Percentiles rank a stretch among this genome's conserved stretches.
phyloP scores from a whole-genome alignment of 2,888 invertebrate genomes.

The Patella pellucida region DNA sequence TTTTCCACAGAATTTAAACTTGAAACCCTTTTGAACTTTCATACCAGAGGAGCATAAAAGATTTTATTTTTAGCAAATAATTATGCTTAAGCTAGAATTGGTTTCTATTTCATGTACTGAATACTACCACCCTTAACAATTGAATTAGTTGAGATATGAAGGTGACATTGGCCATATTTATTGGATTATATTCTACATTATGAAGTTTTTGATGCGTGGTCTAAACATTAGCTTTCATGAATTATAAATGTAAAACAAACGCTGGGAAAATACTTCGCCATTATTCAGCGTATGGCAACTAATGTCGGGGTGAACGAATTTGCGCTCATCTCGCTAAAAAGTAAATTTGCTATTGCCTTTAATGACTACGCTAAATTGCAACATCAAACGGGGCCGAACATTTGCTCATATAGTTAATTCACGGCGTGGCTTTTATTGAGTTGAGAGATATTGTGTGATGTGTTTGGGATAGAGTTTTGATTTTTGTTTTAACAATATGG shows the following conservation, averaged over 20 bases:
- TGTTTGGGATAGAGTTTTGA: slow-evolving; percentile 5
- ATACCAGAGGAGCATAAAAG: no score
- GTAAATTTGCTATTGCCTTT: slow-evolving; percentile 23
- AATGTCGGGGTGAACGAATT: slow-evolving; percentile 15
- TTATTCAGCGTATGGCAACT: not conserved
- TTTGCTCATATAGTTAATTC: slow-evolving; percentile 9
- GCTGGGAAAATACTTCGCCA: slow-evolving; percentile 8
- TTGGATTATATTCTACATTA: not conserved
- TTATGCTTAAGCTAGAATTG: no score
- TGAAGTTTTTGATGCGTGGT: not conserved
- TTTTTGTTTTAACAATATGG: slow-evolving; percentile 11
- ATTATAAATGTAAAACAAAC: slow-evolving; percentile 26
- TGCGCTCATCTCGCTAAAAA: slow-evolving; percentile 19
- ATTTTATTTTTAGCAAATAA: no score
- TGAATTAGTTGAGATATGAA: not conserved
- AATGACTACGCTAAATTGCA: slow-evolving; percentile 19
- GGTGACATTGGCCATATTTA: not conserved
- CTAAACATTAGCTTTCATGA: slow-evolving; percentile 19
- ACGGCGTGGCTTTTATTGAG: not conserved
- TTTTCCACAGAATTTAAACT: no score
- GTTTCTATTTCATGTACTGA: no score
- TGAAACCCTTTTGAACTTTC: no score
- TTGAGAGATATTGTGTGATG: not conserved
- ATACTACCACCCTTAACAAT: no score
- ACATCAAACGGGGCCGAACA: slow-evolving; percentile 17